Percentiles rank a stretch among this genome's conserved stretches.
Evolutionary conservation across 1,140 invertebrate genomes (phyloP).

Genomic region (Ceratoteleas bidentatus): DNA sequence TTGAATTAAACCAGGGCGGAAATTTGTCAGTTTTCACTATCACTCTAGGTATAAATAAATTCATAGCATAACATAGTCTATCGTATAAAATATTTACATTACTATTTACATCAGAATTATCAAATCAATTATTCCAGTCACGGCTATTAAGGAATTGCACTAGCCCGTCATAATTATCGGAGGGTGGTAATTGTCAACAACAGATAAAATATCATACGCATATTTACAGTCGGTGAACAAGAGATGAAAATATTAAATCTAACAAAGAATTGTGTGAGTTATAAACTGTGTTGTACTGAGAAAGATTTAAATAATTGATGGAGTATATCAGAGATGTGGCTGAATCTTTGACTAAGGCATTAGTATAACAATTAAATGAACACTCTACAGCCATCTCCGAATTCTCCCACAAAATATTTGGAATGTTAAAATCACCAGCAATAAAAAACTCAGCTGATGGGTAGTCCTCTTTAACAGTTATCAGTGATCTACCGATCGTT

Average conservation of each 20-base stretch:
- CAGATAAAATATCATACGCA: neutral
- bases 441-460: neutral
- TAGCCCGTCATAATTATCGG: neutral
- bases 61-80: neutral
- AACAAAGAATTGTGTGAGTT: neutral
- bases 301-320: neutral
- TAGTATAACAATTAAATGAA: neutral
- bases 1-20: neutral
- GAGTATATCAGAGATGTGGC: neutral
- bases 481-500: neutral
- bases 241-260: neutral
- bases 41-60: neutral
- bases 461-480: neutral
- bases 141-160: neutral
- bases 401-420: neutral
- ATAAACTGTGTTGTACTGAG: neutral
- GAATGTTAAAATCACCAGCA: neutral
- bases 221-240: neutral
- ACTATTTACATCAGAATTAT: neutral
- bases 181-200: neutral
- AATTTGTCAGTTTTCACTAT: neutral
- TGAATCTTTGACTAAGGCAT: neutral
- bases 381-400: neutral
- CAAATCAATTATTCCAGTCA: neutral
- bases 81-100: neutral